These are phyloP conservation scores for Brenthis ino DNA, from an alignment of 2,888 invertebrate genomes.

Conservation along the genomic window DNA sequence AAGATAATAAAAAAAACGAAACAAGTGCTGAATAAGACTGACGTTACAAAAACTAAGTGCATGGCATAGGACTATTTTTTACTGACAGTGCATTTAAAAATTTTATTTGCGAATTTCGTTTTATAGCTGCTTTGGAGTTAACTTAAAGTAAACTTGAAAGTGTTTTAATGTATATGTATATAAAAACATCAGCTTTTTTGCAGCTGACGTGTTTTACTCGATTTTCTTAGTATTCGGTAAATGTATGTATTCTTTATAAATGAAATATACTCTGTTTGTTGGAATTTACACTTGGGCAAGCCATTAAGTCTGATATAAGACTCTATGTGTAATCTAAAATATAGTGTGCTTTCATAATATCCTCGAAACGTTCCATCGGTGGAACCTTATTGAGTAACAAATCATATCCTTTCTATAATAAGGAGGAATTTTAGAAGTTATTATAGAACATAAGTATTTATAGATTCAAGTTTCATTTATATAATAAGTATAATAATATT, in stretches of 20 bases:
- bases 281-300: conserved; percentile 2
- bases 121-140: conserved; percentile 2
- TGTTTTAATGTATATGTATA: background rate
- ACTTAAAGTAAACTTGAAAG: background rate
- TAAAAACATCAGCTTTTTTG: conserved; percentile 1
- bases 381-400: background rate
- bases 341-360: conserved; percentile 5
- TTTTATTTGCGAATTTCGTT: conserved; percentile 9
- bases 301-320: background rate
- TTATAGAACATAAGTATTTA: too few species aligned
- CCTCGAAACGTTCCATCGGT: background rate
- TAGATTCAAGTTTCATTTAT: too few species aligned
- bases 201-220: background rate
- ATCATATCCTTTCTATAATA: background rate
- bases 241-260: conserved; percentile 2
- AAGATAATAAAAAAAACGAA: conserved; percentile 6
- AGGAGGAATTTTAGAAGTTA: too few species aligned
- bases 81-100: conserved; percentile 1
- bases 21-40: conserved; percentile 7
- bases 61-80: conserved; percentile 2
- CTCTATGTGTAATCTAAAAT: conserved; percentile 1
- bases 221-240: background rate
- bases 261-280: background rate
- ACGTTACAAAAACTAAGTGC: conserved; percentile 6
- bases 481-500: too few species aligned